phyloP scores from a whole-genome alignment of 2,113 vertebrate species.

The Pterocles orientalis region DNA sequence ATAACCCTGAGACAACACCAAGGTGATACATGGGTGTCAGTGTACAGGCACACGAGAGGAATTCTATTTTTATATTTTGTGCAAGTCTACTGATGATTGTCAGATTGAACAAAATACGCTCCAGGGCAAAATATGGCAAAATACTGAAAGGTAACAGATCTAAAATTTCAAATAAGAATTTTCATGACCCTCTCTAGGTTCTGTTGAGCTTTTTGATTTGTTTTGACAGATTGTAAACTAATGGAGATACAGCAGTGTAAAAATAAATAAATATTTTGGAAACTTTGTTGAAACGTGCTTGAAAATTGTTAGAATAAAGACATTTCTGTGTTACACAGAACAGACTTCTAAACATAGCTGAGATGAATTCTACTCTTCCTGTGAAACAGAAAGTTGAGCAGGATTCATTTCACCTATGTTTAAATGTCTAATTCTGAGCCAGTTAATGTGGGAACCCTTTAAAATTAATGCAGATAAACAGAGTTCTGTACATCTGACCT shows the following conservation, averaged over 20 bases:
- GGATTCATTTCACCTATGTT: not conserved
- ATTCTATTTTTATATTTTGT: not conserved
- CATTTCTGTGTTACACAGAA: not conserved
- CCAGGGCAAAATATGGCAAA: not conserved
- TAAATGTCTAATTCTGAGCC: not conserved
- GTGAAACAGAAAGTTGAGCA: not conserved
- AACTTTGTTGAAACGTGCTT: not conserved
- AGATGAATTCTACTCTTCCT: not conserved
- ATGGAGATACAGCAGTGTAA: not conserved
- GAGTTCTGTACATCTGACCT: not conserved
- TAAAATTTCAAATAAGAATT: not conserved
- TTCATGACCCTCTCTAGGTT: not conserved
- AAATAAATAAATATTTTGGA: not conserved
- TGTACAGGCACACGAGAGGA: not conserved
- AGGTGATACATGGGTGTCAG: not conserved
- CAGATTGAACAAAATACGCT: not conserved
- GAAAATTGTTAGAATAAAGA: not conserved
- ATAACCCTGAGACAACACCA: not conserved
- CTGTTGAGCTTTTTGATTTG: not conserved
- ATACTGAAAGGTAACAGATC: not conserved
- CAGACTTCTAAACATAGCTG: not conserved
- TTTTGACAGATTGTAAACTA: not conserved
- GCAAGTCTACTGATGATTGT: not conserved
- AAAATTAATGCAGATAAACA: not conserved
- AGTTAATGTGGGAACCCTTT: not conserved